A percentile compares a stretch with the other conserved stretches of the same genome.
phyloP scores from a whole-genome alignment of 2,888 invertebrate species.

The Epinotia brunnichana region DNA sequence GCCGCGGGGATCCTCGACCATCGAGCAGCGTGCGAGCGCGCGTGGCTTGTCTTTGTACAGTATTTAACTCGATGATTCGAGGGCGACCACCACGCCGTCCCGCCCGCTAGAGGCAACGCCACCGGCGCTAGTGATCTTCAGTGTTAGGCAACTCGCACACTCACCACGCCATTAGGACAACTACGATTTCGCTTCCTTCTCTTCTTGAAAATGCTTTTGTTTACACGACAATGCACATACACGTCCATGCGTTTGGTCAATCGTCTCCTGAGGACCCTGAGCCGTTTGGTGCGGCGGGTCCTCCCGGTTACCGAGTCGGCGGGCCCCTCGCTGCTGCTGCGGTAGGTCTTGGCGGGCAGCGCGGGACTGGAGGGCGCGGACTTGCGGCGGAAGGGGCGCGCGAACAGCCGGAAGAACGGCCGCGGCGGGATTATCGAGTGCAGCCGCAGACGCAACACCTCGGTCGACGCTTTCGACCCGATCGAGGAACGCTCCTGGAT shows the following conservation, averaged over 20 bases:
- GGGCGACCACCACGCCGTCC: slow-evolving; percentile 21
- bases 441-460: slow-evolving; percentile 81
- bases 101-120: slow-evolving; percentile 18
- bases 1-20: slow-evolving; percentile 32
- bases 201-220: slow-evolving; percentile 62
- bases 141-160: slow-evolving; percentile 69
- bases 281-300: slow-evolving; percentile 68
- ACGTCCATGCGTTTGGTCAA: slow-evolving; percentile 76
- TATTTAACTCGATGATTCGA: slow-evolving; percentile 28
- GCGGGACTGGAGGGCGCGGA: slow-evolving; percentile 86
- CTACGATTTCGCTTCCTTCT: slow-evolving; percentile 62
- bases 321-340: slow-evolving; percentile 81
- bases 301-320: slow-evolving; percentile 74
- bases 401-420: slow-evolving; percentile 86
- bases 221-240: slow-evolving; percentile 78
- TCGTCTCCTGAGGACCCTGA: slow-evolving; percentile 70
- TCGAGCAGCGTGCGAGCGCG: slow-evolving; percentile 32
- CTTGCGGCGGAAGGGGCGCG: slow-evolving; percentile 87
- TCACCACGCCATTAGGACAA: slow-evolving; percentile 81
- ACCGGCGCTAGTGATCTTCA: slow-evolving; percentile 30
- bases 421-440: slow-evolving; percentile 83
- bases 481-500: slow-evolving; percentile 81
- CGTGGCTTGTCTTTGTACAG: slow-evolving; percentile 37
- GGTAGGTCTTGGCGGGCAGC: slow-evolving; percentile 81
- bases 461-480: slow-evolving; percentile 79